These are phyloP conservation scores for Eriocheir sinensis DNA, from an alignment of 1,140 invertebrate species.

Conservation along the genomic window DNA sequence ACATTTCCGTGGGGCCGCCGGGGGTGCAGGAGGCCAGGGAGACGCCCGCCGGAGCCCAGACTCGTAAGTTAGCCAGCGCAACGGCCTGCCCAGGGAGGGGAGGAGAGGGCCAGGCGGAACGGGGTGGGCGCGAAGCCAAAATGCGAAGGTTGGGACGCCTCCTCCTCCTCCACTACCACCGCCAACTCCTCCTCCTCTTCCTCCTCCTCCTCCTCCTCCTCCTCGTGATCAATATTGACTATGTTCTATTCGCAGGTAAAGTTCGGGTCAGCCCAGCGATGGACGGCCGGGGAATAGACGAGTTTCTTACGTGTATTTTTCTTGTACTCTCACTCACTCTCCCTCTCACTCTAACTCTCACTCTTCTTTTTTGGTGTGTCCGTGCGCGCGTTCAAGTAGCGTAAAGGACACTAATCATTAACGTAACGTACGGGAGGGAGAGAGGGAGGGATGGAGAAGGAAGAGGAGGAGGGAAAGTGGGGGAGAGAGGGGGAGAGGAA, in stretches of 20 bases:
- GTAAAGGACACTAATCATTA: constrained; percentile 11
- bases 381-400: not conserved
- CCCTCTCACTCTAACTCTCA: not conserved
- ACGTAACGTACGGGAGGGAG: constrained; percentile 18
- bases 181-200: no score
- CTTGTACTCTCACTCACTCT: not conserved
- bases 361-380: no score
- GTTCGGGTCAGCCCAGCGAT: constrained; percentile 62
- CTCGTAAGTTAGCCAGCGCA: not conserved
- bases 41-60: not conserved
- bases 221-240: constrained; percentile 74
- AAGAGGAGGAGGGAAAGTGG: not conserved
- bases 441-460: not conserved
- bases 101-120: not conserved
- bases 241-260: constrained; percentile 70
- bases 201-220: not conserved
- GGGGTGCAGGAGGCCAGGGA: not conserved
- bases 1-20: not conserved
- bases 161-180: no score
- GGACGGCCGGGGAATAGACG: constrained; percentile 41
- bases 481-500: not conserved
- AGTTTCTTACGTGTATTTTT: constrained; percentile 11
- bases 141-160: constrained; percentile 49
- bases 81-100: not conserved
- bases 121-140: constrained; percentile 17